Evolutionary conservation across 2,113 vertebrate species (phyloP).

Genomic region (Archilochus colubris): DNA sequence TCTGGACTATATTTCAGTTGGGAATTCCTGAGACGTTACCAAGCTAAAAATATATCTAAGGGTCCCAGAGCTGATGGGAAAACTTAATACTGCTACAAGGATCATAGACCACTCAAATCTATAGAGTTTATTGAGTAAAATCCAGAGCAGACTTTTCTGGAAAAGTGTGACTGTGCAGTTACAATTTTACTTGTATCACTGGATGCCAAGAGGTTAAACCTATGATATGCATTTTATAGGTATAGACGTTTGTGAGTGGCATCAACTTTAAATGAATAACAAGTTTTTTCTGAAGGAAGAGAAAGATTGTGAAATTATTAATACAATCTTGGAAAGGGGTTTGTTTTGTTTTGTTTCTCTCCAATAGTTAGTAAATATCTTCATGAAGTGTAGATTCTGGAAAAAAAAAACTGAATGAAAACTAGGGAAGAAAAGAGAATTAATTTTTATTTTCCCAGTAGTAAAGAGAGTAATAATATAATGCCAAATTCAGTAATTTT

Average conservation of each 20-base stretch:
- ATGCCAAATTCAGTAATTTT: not conserved
- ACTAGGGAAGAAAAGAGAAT: not conserved
- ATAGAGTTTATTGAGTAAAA: not conserved
- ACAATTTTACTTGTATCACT: not conserved
- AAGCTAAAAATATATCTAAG: not conserved
- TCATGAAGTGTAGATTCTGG: not conserved
- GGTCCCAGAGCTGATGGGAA: not conserved
- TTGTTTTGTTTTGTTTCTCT: not conserved
- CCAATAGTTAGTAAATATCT: not conserved
- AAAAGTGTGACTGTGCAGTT: not conserved
- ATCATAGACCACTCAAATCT: not conserved
- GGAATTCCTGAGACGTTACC: not conserved
- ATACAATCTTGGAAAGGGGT: not conserved
- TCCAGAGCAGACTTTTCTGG: not conserved
- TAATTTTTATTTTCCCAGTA: not conserved
- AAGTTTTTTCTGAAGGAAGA: not conserved
- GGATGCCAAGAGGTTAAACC: not conserved
- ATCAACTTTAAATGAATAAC: not conserved
- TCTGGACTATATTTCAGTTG: not conserved
- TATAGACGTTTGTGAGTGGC: not conserved
- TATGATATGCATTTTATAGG: not conserved
- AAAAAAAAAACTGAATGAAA: not conserved
- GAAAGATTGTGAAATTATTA: not conserved
- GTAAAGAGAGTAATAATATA: not conserved
- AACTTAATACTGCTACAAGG: not conserved